Evolutionary conservation across 2,888 invertebrate genomes (phyloP).

Genomic region (Anodontia alba): DNA sequence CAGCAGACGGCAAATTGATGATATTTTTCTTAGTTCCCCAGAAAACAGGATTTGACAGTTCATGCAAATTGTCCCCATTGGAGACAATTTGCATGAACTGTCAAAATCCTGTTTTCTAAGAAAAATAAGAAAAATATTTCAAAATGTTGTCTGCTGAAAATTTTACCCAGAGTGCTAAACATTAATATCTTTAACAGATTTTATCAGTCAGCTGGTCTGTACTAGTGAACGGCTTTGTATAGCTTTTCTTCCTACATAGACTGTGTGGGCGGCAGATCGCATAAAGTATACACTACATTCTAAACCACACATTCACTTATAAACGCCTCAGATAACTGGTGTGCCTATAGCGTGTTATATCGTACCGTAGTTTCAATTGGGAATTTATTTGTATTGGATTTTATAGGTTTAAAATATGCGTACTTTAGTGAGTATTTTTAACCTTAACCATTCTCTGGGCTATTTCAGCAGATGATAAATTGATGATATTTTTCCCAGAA

Average conservation of each 20-base stretch:
- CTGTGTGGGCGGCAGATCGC: constrained; percentile 12
- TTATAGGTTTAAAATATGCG: constrained; percentile 1
- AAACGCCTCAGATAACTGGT: neutral
- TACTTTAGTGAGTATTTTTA: neutral
- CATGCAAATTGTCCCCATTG: too few relatives aligned
- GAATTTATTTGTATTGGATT: neutral
- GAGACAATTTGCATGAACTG: too few relatives aligned
- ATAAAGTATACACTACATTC: neutral
- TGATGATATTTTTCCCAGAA: too few relatives aligned
- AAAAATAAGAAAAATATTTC: too few relatives aligned
- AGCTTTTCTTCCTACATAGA: constrained; percentile 12
- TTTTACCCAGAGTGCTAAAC: too few relatives aligned
- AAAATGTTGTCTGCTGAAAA: too few relatives aligned
- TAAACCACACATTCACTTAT: constrained; percentile 6
- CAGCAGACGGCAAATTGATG: too few relatives aligned
- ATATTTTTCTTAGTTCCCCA: too few relatives aligned
- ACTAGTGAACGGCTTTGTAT: neutral
- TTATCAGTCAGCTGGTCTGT: constrained; percentile 9
- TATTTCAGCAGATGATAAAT: too few relatives aligned
- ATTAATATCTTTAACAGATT: neutral
- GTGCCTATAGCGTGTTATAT: neutral
- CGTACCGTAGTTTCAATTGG: neutral
- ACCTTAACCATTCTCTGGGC: too few relatives aligned
- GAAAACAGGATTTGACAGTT: too few relatives aligned
- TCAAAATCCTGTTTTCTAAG: too few relatives aligned